These are phyloP conservation scores for Lasioglossum pauxillum DNA, from an alignment of 2,888 invertebrate species.

Conservation along the genomic window DNA sequence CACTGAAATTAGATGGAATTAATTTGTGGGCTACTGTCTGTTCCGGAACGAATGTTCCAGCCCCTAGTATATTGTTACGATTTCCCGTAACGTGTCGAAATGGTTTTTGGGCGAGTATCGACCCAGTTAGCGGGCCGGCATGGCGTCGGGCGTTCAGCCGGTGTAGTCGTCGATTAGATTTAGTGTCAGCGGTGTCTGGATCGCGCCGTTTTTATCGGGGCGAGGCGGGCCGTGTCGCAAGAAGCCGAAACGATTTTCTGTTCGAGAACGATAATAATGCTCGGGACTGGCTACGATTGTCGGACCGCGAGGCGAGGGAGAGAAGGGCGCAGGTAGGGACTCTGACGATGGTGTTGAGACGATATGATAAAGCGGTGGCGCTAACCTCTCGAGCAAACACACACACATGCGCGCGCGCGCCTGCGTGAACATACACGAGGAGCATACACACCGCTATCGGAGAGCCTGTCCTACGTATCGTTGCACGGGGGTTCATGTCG, in stretches of 20 bases:
- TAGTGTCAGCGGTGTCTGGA: not conserved
- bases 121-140: not conserved
- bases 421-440: not conserved
- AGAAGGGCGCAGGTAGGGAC: constrained; percentile 64
- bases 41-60: not conserved
- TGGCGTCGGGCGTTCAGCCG: not conserved
- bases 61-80: not conserved
- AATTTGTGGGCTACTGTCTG: not conserved
- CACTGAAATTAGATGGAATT: no score
- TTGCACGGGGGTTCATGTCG: constrained; percentile 34
- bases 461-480: constrained; percentile 33
- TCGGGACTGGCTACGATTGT: constrained; percentile 27
- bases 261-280: constrained; percentile 48
- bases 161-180: constrained; percentile 23
- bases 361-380: constrained; percentile 77
- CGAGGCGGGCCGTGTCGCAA: constrained; percentile 28
- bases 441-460: not conserved
- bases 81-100: not conserved
- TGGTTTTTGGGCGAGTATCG: constrained; percentile 4
- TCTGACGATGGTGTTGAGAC: constrained; percentile 61
- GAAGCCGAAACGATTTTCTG: constrained; percentile 53
- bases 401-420: not conserved
- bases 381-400: constrained; percentile 73
- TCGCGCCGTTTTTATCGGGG: constrained; percentile 14
- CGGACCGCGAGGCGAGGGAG: constrained; percentile 25